Conservation (phyloP, 2,113 vertebrate species). For the Tetrax tetrax region DNA sequence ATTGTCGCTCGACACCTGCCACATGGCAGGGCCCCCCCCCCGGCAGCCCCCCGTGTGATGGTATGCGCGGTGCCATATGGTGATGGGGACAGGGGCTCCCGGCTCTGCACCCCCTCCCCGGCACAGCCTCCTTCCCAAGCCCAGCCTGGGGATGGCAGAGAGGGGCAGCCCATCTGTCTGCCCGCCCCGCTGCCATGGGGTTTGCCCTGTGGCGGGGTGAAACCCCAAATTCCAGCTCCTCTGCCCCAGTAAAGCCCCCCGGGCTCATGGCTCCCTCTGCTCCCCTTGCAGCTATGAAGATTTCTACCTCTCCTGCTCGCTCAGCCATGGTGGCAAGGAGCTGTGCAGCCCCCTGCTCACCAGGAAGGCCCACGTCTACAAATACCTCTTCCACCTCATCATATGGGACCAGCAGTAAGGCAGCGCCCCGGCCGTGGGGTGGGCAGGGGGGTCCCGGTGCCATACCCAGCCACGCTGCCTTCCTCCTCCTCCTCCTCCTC, state of each 20-base stretch:
- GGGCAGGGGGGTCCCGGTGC: not conserved
- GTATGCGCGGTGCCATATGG: conserved; percentile 73
- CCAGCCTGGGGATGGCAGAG: not conserved
- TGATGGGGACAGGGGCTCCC: not conserved
- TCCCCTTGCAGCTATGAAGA: conserved; percentile 87
- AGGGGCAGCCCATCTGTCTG: not conserved
- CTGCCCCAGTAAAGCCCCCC: not conserved
- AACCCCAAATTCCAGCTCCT: accelerated
- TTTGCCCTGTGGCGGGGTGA: not conserved
- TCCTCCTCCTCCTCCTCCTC: not conserved
- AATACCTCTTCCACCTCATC: conserved; percentile 97
- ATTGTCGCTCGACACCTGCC: conserved; percentile 82
- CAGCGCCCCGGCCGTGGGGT: not conserved
- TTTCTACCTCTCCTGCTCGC: conserved; percentile 95
- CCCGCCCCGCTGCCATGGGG: not conserved
- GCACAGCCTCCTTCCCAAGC: not conserved
- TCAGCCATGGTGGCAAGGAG: conserved; percentile 91
- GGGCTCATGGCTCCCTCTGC: accelerated
- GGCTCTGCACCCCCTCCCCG: not conserved
- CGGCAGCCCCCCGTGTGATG: conserved; percentile 60
- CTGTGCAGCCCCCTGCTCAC: conserved; percentile 93
- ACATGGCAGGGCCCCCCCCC: conserved; percentile 34
- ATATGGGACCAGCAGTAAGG: conserved; percentile 97
- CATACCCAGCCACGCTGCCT: not conserved
- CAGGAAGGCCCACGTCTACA: conserved; percentile 88